A percentile compares a stretch with the other conserved stretches of the same genome.
These are phyloP conservation scores for Punctoribates punctum DNA, from an alignment of 2,888 invertebrate species.

Conservation along the genomic window DNA sequence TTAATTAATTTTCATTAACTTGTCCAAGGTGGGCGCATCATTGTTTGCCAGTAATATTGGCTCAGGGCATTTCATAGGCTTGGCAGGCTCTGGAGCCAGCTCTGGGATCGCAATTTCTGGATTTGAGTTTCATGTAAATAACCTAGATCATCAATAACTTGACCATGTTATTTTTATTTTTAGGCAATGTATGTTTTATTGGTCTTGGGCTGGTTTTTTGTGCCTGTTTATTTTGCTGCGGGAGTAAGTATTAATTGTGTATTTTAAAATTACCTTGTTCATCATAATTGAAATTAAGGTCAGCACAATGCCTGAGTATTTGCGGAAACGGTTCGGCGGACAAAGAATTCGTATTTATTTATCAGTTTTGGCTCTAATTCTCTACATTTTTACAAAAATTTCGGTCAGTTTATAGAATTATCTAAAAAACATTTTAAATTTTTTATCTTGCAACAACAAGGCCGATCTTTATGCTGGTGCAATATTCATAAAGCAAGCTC, in stretches of 20 bases:
- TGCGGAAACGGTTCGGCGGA: slow-evolving; percentile 58
- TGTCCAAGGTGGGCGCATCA: slow-evolving; percentile 56
- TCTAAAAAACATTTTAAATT: background rate
- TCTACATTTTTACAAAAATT: slow-evolving; percentile 60
- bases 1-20: background rate
- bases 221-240: slow-evolving; percentile 58
- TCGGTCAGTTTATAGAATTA: slow-evolving; percentile 56
- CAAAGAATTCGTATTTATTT: slow-evolving; percentile 59
- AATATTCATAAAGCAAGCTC: slow-evolving; percentile 58
- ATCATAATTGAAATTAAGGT: slow-evolving; percentile 51
- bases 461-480: slow-evolving; percentile 59
- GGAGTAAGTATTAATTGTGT: slow-evolving; percentile 51
- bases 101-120: slow-evolving; percentile 55
- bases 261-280: background rate
- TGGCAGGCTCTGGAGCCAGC: slow-evolving; percentile 55
- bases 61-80: slow-evolving; percentile 56
- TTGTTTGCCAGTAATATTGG: slow-evolving; percentile 56
- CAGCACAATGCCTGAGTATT: slow-evolving; percentile 60
- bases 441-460: slow-evolving; percentile 49
- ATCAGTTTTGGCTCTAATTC: slow-evolving; percentile 57
- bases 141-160: no score
- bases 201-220: slow-evolving; percentile 59
- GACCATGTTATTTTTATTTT: no score
- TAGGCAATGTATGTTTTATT: slow-evolving; percentile 58
- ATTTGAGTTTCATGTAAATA: slow-evolving; percentile 54